Evolutionary conservation across 2,113 vertebrate genomes (phyloP).

Genomic region (Okapia johnstoni): DNA sequence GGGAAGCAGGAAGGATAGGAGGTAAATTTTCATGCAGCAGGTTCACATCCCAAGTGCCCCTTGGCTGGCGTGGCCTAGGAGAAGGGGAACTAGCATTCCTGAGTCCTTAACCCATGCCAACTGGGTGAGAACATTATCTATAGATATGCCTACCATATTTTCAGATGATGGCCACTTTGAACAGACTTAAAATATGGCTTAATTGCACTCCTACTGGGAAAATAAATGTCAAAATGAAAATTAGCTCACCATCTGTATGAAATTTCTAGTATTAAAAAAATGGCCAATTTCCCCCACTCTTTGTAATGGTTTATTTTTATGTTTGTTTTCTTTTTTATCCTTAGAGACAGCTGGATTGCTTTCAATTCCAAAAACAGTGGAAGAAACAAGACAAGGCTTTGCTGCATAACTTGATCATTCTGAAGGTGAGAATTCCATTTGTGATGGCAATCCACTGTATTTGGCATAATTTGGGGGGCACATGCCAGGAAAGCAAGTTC

Average conservation of each 20-base stretch:
- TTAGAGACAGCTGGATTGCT: conserved; percentile 49
- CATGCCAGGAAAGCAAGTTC: background rate
- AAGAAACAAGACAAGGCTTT: conserved; percentile 32
- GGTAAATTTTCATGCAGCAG: background rate
- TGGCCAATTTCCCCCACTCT: conserved; percentile 1
- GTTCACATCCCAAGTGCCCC: background rate
- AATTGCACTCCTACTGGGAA: conserved; percentile 9
- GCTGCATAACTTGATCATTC: background rate
- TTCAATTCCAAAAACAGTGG: conserved; percentile 45
- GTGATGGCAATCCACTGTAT: background rate
- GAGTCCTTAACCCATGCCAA: background rate
- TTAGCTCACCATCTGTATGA: conserved; percentile 45
- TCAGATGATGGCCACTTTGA: conserved; percentile 20
- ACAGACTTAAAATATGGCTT: conserved; percentile 23
- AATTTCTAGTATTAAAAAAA: conserved; percentile 57
- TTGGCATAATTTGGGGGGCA: background rate
- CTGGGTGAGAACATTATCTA: background rate
- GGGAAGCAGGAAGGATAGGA: background rate
- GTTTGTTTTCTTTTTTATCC: conserved; percentile 56
- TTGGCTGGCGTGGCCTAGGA: background rate
- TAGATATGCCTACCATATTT: background rate
- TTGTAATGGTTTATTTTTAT: conserved; percentile 55
- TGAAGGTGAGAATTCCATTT: conserved; percentile 39
- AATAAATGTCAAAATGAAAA: conserved; percentile 60
- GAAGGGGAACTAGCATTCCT: background rate